A percentile compares a stretch with the other conserved stretches of the same genome.
Conservation (phyloP, 1,140 invertebrate genomes). For the Drosophila micromelanica region DNA sequence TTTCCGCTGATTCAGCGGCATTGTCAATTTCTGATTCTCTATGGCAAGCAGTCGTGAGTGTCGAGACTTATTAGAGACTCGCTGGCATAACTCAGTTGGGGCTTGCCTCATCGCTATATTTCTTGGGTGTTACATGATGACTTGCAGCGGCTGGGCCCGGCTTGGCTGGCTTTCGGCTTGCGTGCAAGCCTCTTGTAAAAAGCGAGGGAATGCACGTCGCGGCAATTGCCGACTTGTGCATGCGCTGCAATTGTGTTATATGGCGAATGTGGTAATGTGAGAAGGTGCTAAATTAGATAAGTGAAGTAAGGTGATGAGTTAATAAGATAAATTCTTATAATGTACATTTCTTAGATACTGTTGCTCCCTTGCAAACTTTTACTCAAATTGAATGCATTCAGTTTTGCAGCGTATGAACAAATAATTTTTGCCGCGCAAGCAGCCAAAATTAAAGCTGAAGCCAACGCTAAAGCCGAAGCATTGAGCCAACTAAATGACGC, state of each 20-base stretch:
- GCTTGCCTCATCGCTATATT: constrained; percentile 77
- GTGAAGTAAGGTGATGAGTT: too few species aligned
- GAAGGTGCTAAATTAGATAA: too few species aligned
- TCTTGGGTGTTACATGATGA: constrained; percentile 77
- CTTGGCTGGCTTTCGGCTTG: constrained; percentile 26
- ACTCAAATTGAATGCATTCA: background rate
- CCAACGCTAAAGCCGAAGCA: constrained; percentile 18
- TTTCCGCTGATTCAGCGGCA: constrained; percentile 70
- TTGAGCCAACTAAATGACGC: constrained; percentile 61
- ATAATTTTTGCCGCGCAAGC: constrained; percentile 44
- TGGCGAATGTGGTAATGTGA: too few species aligned
- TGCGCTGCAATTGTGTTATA: constrained; percentile 14
- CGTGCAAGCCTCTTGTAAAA: constrained; percentile 38
- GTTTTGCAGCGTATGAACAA: constrained; percentile 29
- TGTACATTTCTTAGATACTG: too few species aligned
- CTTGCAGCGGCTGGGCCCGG: constrained; percentile 49
- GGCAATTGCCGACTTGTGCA: constrained; percentile 2
- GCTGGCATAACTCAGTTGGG: constrained; percentile 44
- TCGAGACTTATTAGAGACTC: constrained; percentile 35
- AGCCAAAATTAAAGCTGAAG: constrained; percentile 34
- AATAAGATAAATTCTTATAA: too few species aligned
- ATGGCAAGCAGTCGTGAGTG: constrained; percentile 23
- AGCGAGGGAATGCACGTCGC: constrained; percentile 1
- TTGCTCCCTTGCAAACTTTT: background rate
- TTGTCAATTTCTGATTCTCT: constrained; percentile 72